These are phyloP conservation scores for Aphidoletes aphidimyza DNA, from an alignment of 2,888 invertebrate species.

Conservation along the genomic window DNA sequence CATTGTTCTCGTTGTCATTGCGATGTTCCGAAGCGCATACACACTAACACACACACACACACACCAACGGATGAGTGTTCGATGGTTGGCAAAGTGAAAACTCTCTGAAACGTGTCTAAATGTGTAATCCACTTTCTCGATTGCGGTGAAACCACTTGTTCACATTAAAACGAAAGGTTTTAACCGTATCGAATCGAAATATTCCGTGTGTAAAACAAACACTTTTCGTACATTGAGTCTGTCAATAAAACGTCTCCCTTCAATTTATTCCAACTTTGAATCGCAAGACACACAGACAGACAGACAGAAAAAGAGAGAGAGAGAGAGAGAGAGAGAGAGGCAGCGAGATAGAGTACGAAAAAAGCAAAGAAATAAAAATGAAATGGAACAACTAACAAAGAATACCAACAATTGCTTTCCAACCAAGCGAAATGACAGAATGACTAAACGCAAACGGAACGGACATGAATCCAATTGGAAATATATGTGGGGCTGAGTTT, in stretches of 20 bases:
- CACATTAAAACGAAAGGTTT: constrained; percentile 45
- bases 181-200: constrained; percentile 43
- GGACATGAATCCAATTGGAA: neutral
- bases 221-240: constrained; percentile 26
- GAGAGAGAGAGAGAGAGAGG: neutral
- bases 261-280: constrained; percentile 11
- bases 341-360: neutral
- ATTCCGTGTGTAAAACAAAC: constrained; percentile 44
- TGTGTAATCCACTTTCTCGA: constrained; percentile 51
- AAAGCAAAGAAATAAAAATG: neutral
- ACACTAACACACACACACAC: too few relatives aligned
- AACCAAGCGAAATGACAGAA: constrained; percentile 46
- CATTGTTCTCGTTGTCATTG: neutral
- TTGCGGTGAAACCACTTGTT: constrained; percentile 49
- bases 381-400: neutral
- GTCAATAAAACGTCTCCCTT: constrained; percentile 43
- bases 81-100: neutral
- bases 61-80: too few relatives aligned
- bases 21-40: neutral
- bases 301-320: neutral
- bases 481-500: neutral
- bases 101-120: neutral
- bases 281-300: neutral
- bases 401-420: constrained; percentile 50
- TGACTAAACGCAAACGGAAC: constrained; percentile 36